These are phyloP conservation scores for Poecilia wingei DNA, from an alignment of 2,797 vertebrate genomes.

Conservation along the genomic window DNA sequence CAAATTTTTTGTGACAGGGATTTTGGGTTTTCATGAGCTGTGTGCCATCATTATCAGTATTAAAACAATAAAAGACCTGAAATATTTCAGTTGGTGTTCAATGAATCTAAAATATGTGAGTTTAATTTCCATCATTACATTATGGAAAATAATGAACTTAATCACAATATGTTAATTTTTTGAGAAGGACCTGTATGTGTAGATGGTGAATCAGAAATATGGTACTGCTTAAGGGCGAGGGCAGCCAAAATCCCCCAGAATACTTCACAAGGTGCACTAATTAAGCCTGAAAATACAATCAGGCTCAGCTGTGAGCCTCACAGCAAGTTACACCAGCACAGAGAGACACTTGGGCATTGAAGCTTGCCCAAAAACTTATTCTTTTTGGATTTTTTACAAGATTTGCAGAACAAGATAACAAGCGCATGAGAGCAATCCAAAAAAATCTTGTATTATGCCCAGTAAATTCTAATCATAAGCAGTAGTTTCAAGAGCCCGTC, in stretches of 20 bases:
- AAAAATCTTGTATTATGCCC: conserved; percentile 56
- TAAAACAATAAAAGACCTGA: no score
- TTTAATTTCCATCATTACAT: no score
- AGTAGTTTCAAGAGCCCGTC: conserved; percentile 52
- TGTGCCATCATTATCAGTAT: no score
- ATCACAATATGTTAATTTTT: no score
- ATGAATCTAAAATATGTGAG: no score
- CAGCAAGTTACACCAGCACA: conserved; percentile 26
- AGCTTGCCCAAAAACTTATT: conserved; percentile 41
- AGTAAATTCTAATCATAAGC: conserved; percentile 64
- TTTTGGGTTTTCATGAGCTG: no score
- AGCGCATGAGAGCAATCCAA: conserved; percentile 69
- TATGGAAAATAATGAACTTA: no score
- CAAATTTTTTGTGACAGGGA: no score
- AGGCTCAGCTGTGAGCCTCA: conserved; percentile 55
- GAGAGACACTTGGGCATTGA: conserved; percentile 21
- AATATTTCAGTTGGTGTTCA: no score
- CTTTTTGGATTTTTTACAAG: conserved; percentile 73
- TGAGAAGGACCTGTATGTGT: not conserved
- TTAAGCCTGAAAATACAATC: conserved; percentile 71
- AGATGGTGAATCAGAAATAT: conserved; percentile 45
- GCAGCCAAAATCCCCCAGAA: conserved; percentile 61
- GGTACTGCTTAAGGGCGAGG: conserved; percentile 12
- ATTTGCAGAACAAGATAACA: conserved; percentile 74
- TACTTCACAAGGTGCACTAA: conserved; percentile 66